A percentile compares a stretch with the other conserved stretches of the same genome.
Conservation (phyloP, 1,140 invertebrate species). For the Microplitis demolitor region DNA sequence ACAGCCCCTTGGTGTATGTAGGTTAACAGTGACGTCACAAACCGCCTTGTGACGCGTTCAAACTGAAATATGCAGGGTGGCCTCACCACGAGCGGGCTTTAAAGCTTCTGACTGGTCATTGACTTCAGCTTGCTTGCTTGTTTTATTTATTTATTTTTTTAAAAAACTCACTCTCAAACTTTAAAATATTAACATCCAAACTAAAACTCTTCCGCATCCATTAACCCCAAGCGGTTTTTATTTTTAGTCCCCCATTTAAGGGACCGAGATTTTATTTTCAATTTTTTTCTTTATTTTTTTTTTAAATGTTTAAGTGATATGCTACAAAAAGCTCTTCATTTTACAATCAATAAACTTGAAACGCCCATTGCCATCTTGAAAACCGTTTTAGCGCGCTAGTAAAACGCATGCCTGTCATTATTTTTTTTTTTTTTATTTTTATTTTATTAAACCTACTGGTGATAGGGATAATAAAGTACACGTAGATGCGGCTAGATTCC, state of each 20-base stretch:
- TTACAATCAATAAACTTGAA: constrained; percentile 9
- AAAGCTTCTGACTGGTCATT: constrained; percentile 43
- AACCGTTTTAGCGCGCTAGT: not conserved
- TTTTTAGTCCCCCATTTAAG: not conserved
- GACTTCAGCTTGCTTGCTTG: constrained; percentile 23
- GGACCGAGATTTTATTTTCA: not conserved
- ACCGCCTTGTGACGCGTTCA: constrained; percentile 43
- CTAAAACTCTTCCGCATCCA: no score
- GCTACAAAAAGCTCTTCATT: constrained; percentile 7
- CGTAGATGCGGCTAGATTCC: constrained; percentile 3
- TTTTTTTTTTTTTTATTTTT: not conserved
- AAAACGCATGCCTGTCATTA: constrained; percentile 15
- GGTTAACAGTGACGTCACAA: constrained; percentile 48
- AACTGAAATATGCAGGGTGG: constrained; percentile 47
- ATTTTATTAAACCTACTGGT: not conserved
- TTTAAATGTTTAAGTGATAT: not conserved
- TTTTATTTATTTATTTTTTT: not conserved
- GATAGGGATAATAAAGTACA: no score
- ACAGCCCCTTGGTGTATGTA: constrained; percentile 39
- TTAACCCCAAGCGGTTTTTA: no score
- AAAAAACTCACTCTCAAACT: not conserved
- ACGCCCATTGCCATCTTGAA: constrained; percentile 4
- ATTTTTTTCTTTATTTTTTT: not conserved
- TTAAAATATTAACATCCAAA: not conserved
- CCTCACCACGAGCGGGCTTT: constrained; percentile 21